Percentiles rank a stretch among this genome's conserved stretches.
Evolutionary conservation across 2,888 invertebrate genomes (phyloP).

Genomic region (Saturnia japonica): DNA sequence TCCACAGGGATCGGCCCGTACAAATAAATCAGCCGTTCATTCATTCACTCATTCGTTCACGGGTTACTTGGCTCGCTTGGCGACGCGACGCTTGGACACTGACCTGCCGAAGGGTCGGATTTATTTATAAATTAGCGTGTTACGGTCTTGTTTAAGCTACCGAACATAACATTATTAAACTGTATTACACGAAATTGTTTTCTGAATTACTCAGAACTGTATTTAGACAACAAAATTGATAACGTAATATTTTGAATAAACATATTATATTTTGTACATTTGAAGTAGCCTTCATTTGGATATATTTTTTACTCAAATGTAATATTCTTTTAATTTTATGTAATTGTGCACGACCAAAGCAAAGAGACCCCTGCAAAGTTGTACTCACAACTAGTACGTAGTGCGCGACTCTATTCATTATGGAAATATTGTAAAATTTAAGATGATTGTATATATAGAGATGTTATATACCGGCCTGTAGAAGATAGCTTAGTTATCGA

Average conservation of each 20-base stretch:
- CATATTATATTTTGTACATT: background rate
- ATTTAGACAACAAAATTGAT: background rate
- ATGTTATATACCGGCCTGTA: too few relatives aligned
- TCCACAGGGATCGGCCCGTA: constrained; percentile 49
- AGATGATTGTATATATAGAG: too few relatives aligned
- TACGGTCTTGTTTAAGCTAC: constrained; percentile 17
- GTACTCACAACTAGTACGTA: too few relatives aligned
- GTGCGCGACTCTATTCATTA: too few relatives aligned
- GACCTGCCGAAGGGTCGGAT: constrained; percentile 39
- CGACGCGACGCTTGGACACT: constrained; percentile 33
- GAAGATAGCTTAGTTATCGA: too few relatives aligned
- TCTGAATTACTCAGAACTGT: background rate
- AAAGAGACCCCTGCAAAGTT: too few relatives aligned
- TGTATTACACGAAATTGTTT: background rate
- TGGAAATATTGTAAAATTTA: too few relatives aligned
- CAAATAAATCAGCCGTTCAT: constrained; percentile 66
- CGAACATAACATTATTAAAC: constrained; percentile 7
- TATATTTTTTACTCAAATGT: background rate
- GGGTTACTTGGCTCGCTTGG: constrained; percentile 32
- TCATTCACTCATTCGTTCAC: constrained; percentile 49
- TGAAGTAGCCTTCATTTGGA: background rate
- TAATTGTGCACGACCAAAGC: too few relatives aligned
- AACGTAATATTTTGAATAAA: background rate
- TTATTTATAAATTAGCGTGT: constrained; percentile 47
- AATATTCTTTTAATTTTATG: background rate